Evolutionary conservation across 2,113 vertebrate species (phyloP), one percentile per base, ranked within the genome.

Genomic region (Nibea coibor): DNA sequence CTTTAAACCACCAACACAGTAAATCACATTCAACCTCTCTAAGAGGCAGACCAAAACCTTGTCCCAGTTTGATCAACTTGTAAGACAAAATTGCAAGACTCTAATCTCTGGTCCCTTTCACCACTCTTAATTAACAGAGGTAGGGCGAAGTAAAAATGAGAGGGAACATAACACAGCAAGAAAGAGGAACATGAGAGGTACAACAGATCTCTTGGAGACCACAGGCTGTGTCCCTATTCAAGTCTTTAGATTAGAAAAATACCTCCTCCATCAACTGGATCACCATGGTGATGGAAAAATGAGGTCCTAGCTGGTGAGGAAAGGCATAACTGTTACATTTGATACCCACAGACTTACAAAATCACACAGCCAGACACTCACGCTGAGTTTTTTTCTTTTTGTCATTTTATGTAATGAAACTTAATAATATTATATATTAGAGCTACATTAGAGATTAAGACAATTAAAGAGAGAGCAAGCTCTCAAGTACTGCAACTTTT

Each of bases 61-160:
- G 70, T 75, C 26, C 35, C 66, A 75, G 57, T 75, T 53, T 70
- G 24, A 83, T 81, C 61, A 83, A 81, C 51, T 65, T 68, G 65
- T 70, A 39, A 39, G 47, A 57, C 5, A 19, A 15, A 53, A 62
- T 70, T 24, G 22, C 70, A 24, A 68, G 47, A 72, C 50, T 81
- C 50, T 81, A 79, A 84, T 90, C 51, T 64, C 10, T 24, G 26
- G 62, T 82, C 24, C 42, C 67, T 69, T 78, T 70, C 71, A 67
- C 76, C 51, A 74, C 66, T 78, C 63, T 78, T 81, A 83, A 85
- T 85, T 81, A 87, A 76, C 53, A 74, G 58, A 79, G 35, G 50
- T 50, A 24, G n/a, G 31, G 79, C 43, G n/a, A 42, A 74, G 74
- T 9, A 51, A 72, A 79, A 82, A 56, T 45, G 9, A 59, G 48